Base-by-base conservation (phyloP, 2,888 invertebrate genomes). In the Emmelina monodactyla region DNA sequence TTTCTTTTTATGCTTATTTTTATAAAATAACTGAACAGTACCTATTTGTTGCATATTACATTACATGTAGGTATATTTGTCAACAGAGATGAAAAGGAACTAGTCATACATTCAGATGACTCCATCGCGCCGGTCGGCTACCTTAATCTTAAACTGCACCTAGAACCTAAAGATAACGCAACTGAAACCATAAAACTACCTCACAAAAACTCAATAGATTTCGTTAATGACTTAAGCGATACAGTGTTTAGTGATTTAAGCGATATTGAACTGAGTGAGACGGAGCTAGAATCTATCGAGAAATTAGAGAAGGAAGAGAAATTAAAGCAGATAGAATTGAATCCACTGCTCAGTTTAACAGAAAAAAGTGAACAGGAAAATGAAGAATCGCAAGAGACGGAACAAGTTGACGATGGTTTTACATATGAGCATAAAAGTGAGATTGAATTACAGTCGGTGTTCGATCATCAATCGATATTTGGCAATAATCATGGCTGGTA, bases 111-210 rank as follows among this genome's bases (percentile, higher is more conserved):
- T 63, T 89, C 96, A 14, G 88, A 92, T 53, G 95, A 97, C 82
- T 88, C 92, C 2, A 88, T 98, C 57, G 95, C 96, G 16, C 93
- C 97, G 5, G 97, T 97, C 35, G 97, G 94, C 19, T 98, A 95
- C 68, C 82, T 98, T 38, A 94, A 92, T 68, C 86, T 98, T 49
- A 89, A 90, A 69, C 71, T 97, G 42, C 89, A 88, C 53, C 80
- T 97, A 52, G 89, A 90, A 70, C 62, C 82, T 34, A 88, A 88
- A 68, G 72, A 83, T 33, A 58, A 57, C 35, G 58, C 62, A 28
- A 60, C 69, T 51, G 60, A 63, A 41, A 53, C 58, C 13, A 58
- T 59, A 51, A 60, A 75, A 58, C 78, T 75, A 51, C 69, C 68
- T 25, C 71, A 63, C 40, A 64, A 85, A 13, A 85, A 84, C 62